Base-by-base conservation (phyloP, 2,797 vertebrate species). In the Acanthiza pusilla region DNA sequence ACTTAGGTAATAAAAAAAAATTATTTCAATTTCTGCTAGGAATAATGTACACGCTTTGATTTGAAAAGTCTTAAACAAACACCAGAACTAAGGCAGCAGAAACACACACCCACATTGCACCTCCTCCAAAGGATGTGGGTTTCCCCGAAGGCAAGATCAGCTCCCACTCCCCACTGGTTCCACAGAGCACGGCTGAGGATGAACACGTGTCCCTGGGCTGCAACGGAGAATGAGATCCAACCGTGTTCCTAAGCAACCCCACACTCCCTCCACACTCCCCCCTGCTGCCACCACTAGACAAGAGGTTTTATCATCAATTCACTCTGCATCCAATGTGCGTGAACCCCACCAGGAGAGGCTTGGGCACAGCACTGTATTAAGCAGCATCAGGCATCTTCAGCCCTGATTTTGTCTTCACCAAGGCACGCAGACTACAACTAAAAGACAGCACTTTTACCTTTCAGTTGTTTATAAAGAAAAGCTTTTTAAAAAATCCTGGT, bases 171-270 rank as follows among this genome's bases (percentile, higher is more conserved):
- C 29, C 60, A 4, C 7, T 3, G 43, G 43, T 7, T 16, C 34
- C 1, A 0, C 42, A 63, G 48, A 36, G 45, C 2, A 3, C 3
- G 21, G 47, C 65, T 83, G 42, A 14, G 50, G 67, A 70, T 16
- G 62, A 66, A 16, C 45, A 34, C 43, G 40, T 20, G 70, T 60
- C 77, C 65, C 55, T 65, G 74, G 53, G n/a, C 34, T 47, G 53
- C 38, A 58, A 70, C 32, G 7, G 38, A 38, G 4, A 40, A 71
- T 18, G 61, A 74, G 23, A 74, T 25, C 34, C 32, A 63, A 65
- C 36, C 4, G 0, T 13, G 91, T 87, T 94, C 88, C 94, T 86
- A 85, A 80, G 96, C 85, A 96, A 93, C 87, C 48, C 70, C 82
- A 48, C 5, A 3, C 77, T 85, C 72, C 20, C 74, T 68, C 11